A percentile compares a stretch with the other conserved stretches of the same genome.
Evolutionary conservation across 2,888 invertebrate genomes (phyloP).

Genomic region (Sphinx pinastri): DNA sequence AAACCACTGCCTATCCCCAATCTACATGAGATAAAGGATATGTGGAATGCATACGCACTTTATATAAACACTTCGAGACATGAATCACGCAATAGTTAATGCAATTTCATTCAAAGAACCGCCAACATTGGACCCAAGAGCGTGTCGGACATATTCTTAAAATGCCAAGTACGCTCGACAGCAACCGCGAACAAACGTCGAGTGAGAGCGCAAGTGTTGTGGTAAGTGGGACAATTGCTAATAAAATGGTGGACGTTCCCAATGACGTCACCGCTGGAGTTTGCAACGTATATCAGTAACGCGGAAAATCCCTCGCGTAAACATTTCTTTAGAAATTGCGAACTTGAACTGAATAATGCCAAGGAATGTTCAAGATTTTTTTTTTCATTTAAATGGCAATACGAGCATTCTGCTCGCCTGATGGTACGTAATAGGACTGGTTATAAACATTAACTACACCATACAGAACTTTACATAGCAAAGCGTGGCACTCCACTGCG

Average conservation of each 20-base stretch:
- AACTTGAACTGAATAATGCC: neutral
- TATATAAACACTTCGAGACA: neutral
- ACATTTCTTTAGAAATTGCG: neutral
- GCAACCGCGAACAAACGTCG: slow-evolving; percentile 34
- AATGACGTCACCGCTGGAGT: slow-evolving; percentile 53
- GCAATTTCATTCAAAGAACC: slow-evolving; percentile 2
- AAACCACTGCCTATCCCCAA: too few species aligned
- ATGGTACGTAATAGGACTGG: too few species aligned
- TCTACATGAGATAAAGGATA: too few species aligned
- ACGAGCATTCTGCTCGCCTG: too few species aligned
- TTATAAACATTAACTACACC: too few species aligned
- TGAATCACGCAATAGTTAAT: neutral
- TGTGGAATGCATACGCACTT: too few species aligned
- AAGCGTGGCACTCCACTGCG: too few species aligned
- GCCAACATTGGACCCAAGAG: slow-evolving; percentile 16
- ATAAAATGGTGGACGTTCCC: slow-evolving; percentile 47
- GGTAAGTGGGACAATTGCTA: slow-evolving; percentile 64
- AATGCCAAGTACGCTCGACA: slow-evolving; percentile 18
- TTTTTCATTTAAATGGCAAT: too few species aligned
- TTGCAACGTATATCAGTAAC: neutral
- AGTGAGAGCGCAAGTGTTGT: slow-evolving; percentile 46
- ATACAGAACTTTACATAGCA: too few species aligned
- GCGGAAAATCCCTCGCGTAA: neutral
- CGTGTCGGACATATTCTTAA: slow-evolving; percentile 5
- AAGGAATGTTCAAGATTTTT: neutral